A percentile compares a stretch with the other conserved stretches of the same genome.
Conservation (phyloP, 2,888 invertebrate genomes). For the Pogonocherus hispidulus region DNA sequence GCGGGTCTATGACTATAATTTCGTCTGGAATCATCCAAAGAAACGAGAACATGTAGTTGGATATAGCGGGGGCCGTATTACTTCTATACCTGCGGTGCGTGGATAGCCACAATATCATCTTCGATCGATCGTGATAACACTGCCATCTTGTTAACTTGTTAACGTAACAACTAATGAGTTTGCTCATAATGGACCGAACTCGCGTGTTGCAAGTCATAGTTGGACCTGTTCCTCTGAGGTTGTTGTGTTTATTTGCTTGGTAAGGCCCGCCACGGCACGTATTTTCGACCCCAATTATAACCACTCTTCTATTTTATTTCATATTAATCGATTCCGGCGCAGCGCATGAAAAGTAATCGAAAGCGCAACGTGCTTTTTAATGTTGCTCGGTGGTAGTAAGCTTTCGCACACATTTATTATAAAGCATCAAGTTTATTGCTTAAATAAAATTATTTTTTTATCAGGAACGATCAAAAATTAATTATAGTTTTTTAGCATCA, state of each 20-base stretch:
- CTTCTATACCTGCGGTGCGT: slow-evolving; percentile 61
- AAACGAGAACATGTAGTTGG: slow-evolving; percentile 57
- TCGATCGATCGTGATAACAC: slow-evolving; percentile 65
- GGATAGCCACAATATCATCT: slow-evolving; percentile 65
- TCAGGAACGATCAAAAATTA: too few species aligned
- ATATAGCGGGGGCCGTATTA: slow-evolving; percentile 49
- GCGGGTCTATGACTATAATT: slow-evolving; percentile 60
- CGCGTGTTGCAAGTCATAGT: slow-evolving; percentile 66
- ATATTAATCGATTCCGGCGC: slow-evolving; percentile 35
- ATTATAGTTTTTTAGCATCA: too few species aligned
- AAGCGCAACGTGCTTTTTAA: background rate
- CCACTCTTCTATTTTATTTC: slow-evolving; percentile 39
- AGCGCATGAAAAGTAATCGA: background rate
- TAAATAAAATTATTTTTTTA: too few species aligned
- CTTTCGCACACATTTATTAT: background rate
- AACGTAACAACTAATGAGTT: slow-evolving; percentile 68
- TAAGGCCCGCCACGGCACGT: slow-evolving; percentile 34
- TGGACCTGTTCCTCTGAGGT: slow-evolving; percentile 53
- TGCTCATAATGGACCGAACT: slow-evolving; percentile 63
- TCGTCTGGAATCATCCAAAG: slow-evolving; percentile 55
- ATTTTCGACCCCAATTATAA: slow-evolving; percentile 43
- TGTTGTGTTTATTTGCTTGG: slow-evolving; percentile 33
- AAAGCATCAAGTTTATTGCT: too few species aligned
- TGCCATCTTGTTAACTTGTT: slow-evolving; percentile 68
- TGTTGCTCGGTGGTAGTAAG: background rate